Evolutionary conservation across 2,113 vertebrate genomes (phyloP), one percentile per base, ranked within the genome.

Genomic region (Leucoraja erinaceus): DNA sequence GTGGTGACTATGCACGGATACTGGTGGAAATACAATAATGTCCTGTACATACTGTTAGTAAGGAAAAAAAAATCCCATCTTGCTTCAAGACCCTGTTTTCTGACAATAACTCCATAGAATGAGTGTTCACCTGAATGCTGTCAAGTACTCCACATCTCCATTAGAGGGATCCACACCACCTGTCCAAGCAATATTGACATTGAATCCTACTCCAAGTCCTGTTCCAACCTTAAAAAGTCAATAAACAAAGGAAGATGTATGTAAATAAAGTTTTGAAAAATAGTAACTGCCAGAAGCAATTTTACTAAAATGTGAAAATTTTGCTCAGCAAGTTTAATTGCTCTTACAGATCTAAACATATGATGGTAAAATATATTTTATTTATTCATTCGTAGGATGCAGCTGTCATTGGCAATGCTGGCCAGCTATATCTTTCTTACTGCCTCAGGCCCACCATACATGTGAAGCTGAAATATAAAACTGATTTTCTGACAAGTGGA

Each of bases 141-240:
- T 96, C 76, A 98, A 96, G 93, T 98, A 98, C 93, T 98, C 97
- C 94, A 97, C 97, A 1, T 98, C 97, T 92, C 97, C 97, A 28
- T 97, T 97, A 28, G 97, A 97, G 93, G 97, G 97, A 12, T 97
- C 97, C 83, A 98, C 97, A 86, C 97, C 97, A 2, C 97, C 97
- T 0, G 97, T 98, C 97, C 97, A 98, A 79, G 97, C 97, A 90
- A 98, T 97, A 94, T 98, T 98, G 94, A 97, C 96, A 93, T 98
- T 98, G 96, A 97, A 97, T 93, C 97, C 97, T 93, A 96, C 93
- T 33, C 97, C 97, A 72, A 96, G 95, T 90, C 97, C 97, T 68
- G 96, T 96, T 94, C 97, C 97, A 88, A 98, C 97, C 97, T 98
- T 94, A 81, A 86, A 22, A 92, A 81, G 20, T 72, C 63, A 68